Conservation (phyloP, 2,797 vertebrate species). For the Meriones psammophilus region DNA sequence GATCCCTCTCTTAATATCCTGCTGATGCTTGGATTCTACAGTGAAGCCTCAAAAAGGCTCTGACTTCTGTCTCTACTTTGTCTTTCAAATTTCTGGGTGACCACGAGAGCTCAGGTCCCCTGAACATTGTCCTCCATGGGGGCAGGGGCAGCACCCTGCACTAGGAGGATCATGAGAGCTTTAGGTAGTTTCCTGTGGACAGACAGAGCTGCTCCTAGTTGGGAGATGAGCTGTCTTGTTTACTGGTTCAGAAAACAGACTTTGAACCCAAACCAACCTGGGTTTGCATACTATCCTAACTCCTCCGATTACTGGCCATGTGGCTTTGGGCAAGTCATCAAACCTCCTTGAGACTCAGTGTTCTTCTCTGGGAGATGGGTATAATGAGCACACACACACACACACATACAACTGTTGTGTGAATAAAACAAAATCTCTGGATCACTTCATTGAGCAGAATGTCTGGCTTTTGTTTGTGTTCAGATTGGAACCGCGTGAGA, state of each 20-base stretch:
- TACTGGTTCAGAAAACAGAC: not conserved
- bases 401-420: not conserved
- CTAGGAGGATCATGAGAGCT: not conserved
- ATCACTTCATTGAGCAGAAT: not conserved
- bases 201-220: not conserved
- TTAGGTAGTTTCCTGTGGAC: not conserved
- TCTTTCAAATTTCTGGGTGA: not conserved
- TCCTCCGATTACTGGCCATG: not conserved
- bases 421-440: not conserved
- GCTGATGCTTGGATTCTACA: not conserved
- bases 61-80: not conserved
- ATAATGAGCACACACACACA: not conserved
- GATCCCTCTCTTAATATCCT: not conserved
- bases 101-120: not conserved
- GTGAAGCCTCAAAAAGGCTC: not conserved
- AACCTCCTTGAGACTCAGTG: slow-evolving; percentile 3
- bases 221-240: not conserved
- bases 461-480: slow-evolving; percentile 17
- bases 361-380: slow-evolving; percentile 9
- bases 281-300: not conserved
- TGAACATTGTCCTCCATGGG: not conserved
- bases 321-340: not conserved
- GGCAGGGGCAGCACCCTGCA: not conserved
- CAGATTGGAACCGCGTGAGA: not conserved
- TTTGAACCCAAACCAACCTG: not conserved